Base-by-base conservation (phyloP, 2,888 invertebrate genomes). In the Graphium colonna region DNA sequence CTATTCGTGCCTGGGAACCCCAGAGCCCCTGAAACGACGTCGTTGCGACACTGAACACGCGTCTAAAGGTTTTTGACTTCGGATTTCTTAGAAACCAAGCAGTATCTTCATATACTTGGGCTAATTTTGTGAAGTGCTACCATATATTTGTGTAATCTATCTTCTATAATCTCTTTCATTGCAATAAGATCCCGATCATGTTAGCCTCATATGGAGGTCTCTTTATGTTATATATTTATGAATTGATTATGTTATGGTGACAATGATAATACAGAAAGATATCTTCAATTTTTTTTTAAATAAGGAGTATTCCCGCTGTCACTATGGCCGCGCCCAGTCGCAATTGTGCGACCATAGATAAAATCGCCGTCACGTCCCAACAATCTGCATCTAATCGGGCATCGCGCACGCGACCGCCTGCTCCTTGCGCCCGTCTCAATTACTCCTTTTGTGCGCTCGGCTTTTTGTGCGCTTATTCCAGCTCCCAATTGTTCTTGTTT, bases 331-430 rank as follows among this genome's bases (percentile, higher is more conserved):
- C 63, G 53, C 21, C 12, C 10, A 16, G 10, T 12, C 54, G 46
- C 60, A 67, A 63, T 52, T 36, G 62, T 58, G 50, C 58, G 26
- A n/a, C 36, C 36, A 12, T 7, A 40, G 79, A 78, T 79, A 65
- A 60, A 69, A 80, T 80, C 80, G 55, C 52, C 59, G 64, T 76
- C 80, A 80, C 80, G 80, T 80, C 65, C 64, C 49, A 50, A 58
- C 67, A 65, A 76, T 77, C 70, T 65, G 57, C 64, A 77, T 77
- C 75, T 73, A 64, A 80, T 77, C 75, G 63, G 44, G 48, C 51
- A 62, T 70, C 71, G 71, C 59, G 61, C 55, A 60, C 64, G 64
- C 60, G 62, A 68, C 62, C 64, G 69, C 69, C 71, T 68, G 64
- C 59, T 56, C 40, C 56, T 58, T 46, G 59, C 17, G 15, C 18